Base-by-base conservation (phyloP, 2,113 vertebrate genomes). In the Tonatia bakeri region DNA sequence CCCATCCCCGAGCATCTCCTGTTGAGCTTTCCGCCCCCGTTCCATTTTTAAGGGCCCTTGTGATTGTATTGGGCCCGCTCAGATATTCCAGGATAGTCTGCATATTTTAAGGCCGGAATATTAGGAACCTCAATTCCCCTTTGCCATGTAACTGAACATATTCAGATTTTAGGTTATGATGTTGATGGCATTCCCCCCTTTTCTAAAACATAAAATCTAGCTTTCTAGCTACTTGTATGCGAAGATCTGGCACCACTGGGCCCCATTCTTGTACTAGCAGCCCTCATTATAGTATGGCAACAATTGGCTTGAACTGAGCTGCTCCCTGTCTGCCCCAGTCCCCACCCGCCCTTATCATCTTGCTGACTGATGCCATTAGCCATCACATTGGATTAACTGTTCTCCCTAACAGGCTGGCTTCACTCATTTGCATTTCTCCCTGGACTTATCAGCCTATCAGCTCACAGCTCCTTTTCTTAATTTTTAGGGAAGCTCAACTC, bases 1-100 rank as follows among this genome's bases (percentile, higher is more conserved):
- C 17, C 26, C 10, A 11, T 1, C 19, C 7, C 56, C 40, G n/a
- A n/a, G 5, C 0, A 3, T 7, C 3, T 84, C 26, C 81, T 7
- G 31, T 2, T 1, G 20, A 3, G 12, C 40, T 4, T 65, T 31
- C 36, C 56, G 50, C n/a, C 26, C 65, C 59, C 40, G 20, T 75
- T 70, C 11, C 38, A 31, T 4, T 75, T 90, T 28, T 20, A 83
- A 61, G 24, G 10, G 38, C 3, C 3, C 40, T 40, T 26, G 43
- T 31, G 56, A n/a, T 52, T 33, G 50, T 8, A 22, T 1, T 36
- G 50, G 45, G 22, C 7, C 52, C 54, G 33, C 13, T 31, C 28
- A n/a, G 26, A 24, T 67, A 54, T 36, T 38, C n/a, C 54, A 85
- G 31, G 43, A 28, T 67, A 54, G 61, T 26, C 20, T 64, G 56